Base-by-base conservation (phyloP, 2,113 vertebrate species). In the Heloderma charlesbogerti region DNA sequence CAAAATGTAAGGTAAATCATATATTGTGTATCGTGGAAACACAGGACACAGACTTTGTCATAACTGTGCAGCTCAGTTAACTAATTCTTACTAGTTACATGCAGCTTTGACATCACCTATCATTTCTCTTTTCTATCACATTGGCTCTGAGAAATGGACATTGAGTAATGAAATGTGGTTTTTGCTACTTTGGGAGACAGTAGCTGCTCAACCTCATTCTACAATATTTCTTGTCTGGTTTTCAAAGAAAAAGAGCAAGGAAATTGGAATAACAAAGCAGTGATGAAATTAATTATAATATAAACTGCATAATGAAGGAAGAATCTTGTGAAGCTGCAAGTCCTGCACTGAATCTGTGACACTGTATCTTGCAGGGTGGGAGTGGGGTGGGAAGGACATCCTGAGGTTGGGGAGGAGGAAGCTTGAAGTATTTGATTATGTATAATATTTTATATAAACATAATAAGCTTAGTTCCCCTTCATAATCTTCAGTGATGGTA, bases 381-480 rank as follows among this genome's bases (percentile, higher is more conserved):
- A 75, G 89, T 40, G 91, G 94, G 92, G 91, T 94, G 91, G 83
- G 95, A 93, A 91, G 87, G 71, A 72, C 93, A 43, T 91, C 91
- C 8, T 0, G 95, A 93, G 91, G 57, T 94, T 93, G 92, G 93
- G 92, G 92, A 91, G 91, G 0, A 34, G 86, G 92, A 96, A 95
- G 94, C 95, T 94, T 88, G 92, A 96, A 94, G 94, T 95, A 94
- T 93, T 97, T 95, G 92, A 95, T 94, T 94, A 85, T 94, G 96
- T 96, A 95, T 94, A 77, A 96, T 95, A 92, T 96, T 98, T 97
- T 96, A 94, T 97, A 96, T 95, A 96, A 97, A 87, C 93, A 89
- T 96, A 96, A 96, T 96, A 95, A 97, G 95, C 96, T 96, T 97
- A 96, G 96, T 95, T 97, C 95, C 96, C 96, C 94, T 97, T 96